Evolutionary conservation across 2,113 vertebrate genomes (phyloP), one percentile per base, ranked within the genome.

Genomic region (Tragelaphus strepsiceros): DNA sequence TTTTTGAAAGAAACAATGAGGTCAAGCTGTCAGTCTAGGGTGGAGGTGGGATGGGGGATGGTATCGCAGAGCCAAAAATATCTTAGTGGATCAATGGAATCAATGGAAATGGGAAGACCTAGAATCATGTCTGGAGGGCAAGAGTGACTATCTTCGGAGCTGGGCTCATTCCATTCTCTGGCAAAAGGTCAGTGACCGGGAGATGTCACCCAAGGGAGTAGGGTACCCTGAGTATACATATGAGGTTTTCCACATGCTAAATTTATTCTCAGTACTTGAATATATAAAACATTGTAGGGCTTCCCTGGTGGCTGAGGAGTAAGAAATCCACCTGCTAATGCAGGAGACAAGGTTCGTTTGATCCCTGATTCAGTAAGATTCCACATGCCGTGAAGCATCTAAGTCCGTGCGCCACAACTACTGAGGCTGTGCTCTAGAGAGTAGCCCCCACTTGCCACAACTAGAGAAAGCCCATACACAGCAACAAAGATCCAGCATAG

Each of bases 291-390:
- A 43, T 0, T 43, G 71, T 26, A 26, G 24, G 22, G 71, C 67
- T 71, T 71, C 10, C n/a, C 67, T 71, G 67, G 19, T 71, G 67
- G 19, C 19, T 71, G 12, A 74, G 35, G 71, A 1, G 39, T 77
- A 43, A 77, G 35, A 35, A 26, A 43, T 43, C 71, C 0, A 0
- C 21, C 21, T 74, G 71, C 22, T 26, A 43, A 14, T 43, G 35
- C 22, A 77, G 22, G 22, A 77, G 35, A 43, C 71, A 77, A 26
- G 35, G 71, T 43, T 77, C 0, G 5, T 39, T 74, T 39, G 35
- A 77, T 77, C 35, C 35, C 35, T 77, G 71, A 77, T 43, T 24
- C 11, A 26, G 14, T 39, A 43, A 43, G 35, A 77, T 26, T 26
- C 22, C 35, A 26, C 71, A 43, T 3, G 22, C 3, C 3, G 0